These are phyloP conservation scores for Leptopilina clavipes DNA, from an alignment of 1,140 invertebrate genomes.

Conservation along the genomic window DNA sequence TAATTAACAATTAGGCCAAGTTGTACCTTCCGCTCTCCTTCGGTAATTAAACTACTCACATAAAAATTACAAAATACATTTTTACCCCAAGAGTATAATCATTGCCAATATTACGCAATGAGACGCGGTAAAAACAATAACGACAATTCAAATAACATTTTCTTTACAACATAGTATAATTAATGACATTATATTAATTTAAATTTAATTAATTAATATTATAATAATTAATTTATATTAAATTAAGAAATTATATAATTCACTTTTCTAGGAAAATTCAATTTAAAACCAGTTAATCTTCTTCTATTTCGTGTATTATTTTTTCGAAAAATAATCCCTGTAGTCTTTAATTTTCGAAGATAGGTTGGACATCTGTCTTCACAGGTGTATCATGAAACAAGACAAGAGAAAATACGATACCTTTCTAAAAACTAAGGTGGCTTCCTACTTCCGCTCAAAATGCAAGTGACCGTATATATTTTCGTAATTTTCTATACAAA, in stretches of 20 bases:
- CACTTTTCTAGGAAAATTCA: too few species aligned
- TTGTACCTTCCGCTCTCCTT: slow-evolving; percentile 21
- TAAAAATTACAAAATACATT: slow-evolving; percentile 8
- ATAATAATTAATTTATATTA: too few species aligned
- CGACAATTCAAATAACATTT: too few species aligned
- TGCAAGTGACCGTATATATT: slow-evolving; percentile 34
- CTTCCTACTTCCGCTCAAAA: slow-evolving; percentile 50
- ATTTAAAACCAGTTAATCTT: too few species aligned
- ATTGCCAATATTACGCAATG: not conserved
- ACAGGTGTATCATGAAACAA: not conserved
- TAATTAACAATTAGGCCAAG: slow-evolving; percentile 26
- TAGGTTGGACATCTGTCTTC: not conserved
- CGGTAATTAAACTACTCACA: slow-evolving; percentile 7
- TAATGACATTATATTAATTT: too few species aligned
- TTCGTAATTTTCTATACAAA: too few species aligned
- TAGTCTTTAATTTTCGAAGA: not conserved
- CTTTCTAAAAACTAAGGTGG: slow-evolving; percentile 45
- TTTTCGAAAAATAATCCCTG: not conserved
- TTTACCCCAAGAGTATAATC: not conserved
- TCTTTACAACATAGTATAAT: too few species aligned
- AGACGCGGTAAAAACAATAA: too few species aligned
- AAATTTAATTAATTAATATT: too few species aligned
- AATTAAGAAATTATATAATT: too few species aligned
- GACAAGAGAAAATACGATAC: slow-evolving; percentile 33
- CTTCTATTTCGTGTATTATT: not conserved